Evolutionary conservation across 1,140 invertebrate species (phyloP), one percentile per base, ranked within the genome.

Genomic region (Halesus radiatus): DNA sequence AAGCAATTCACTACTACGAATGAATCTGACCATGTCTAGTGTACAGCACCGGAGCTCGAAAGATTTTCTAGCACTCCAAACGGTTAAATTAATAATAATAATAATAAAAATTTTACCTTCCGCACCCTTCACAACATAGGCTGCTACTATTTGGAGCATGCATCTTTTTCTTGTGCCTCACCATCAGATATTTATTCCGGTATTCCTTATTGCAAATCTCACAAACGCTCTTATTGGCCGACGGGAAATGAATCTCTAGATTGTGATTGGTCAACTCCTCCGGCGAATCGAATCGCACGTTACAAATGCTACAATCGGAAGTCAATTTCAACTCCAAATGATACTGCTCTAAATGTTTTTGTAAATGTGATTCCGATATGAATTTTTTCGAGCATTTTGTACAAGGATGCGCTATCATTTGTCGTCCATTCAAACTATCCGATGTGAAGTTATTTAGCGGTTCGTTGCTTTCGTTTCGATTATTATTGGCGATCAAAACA

Each of bases 201-300:
- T 56, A 81, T 37, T 60, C 68, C 68, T 78, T 81, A 18, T 74
- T 58, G 52, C 80, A 81, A 16, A 74, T 15, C 16, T 45, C 68
- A 26, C 80, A 81, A 15, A 26, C 29, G 32, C 32, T n/a, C 3
- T 50, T 23, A 3, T 20, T 52, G 18, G 37, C 15, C 50, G 70
- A 22, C 0, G 70, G 70, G 10, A 73, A 73, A 22, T 73, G 70
- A 3, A 73, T 22, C 45, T 20, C 52, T 18, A 73, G 16, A 52
- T 73, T 73, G 54, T 82, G 81, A 16, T 64, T 53, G 29, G 74
- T 58, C 58, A 82, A 58, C 22, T 79, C 66, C 15, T 76, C 76
- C 26, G 32, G 26, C 15, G 73, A 45, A 5, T 23, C 18, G 10
- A 58, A 75, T 15, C 53, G 26, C 72, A 58, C 54, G 50, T 75